These are phyloP conservation scores for Vireo griseus DNA, from an alignment of 2,797 vertebrate genomes.

Conservation along the genomic window DNA sequence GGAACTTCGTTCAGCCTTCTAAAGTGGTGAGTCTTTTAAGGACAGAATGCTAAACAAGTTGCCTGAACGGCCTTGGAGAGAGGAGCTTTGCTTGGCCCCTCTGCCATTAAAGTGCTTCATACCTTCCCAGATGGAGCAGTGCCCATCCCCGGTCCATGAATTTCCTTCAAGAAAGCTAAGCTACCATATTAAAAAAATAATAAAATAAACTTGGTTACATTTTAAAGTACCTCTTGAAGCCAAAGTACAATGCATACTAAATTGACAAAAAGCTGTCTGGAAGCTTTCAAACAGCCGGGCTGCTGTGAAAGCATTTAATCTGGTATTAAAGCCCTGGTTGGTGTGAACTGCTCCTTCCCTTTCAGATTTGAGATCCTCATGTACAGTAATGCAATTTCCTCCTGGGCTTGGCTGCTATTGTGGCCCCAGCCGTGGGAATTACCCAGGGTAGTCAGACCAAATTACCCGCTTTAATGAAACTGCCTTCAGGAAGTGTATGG, in stretches of 20 bases:
- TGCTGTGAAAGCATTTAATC: slow-evolving; percentile 56
- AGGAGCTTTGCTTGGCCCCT: neutral
- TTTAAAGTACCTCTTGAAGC: slow-evolving; percentile 30
- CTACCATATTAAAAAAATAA: neutral
- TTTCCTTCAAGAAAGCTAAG: neutral
- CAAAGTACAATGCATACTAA: slow-evolving; percentile 4
- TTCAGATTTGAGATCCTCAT: slow-evolving; percentile 7
- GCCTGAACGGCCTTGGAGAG: neutral
- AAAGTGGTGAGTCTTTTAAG: neutral
- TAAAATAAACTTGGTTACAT: neutral
- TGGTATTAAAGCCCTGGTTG: slow-evolving; percentile 19
- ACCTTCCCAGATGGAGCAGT: neutral
- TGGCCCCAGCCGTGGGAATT: neutral
- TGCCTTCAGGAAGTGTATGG: neutral
- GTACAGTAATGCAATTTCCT: neutral
- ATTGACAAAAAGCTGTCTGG: slow-evolving; percentile 41
- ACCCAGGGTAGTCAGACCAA: neutral
- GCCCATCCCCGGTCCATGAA: neutral
- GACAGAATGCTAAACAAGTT: neutral
- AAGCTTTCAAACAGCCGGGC: neutral
- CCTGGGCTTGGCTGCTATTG: neutral
- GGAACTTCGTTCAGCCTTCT: neutral
- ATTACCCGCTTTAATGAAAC: neutral
- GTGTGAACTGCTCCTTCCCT: neutral
- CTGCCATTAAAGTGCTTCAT: neutral